Evolutionary conservation across 2,888 invertebrate genomes (phyloP).

Genomic region (Sipha maydis): DNA sequence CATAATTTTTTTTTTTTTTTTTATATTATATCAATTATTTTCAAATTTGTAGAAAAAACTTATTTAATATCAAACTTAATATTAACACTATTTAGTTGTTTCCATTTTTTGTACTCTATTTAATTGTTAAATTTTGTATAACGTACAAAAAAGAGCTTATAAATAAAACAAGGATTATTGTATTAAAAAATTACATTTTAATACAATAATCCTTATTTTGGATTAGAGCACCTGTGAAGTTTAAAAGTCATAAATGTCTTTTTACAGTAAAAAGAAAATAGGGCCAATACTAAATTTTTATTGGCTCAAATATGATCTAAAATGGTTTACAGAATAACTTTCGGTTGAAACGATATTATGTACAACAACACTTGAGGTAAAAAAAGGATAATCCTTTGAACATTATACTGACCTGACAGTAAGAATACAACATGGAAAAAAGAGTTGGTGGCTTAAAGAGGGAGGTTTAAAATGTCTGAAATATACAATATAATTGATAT

Average conservation of each 20-base stretch:
- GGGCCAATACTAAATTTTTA: background rate
- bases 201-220: no score
- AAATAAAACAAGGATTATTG: no score
- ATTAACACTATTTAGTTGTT: background rate
- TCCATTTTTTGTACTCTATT: background rate
- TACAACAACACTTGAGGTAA: background rate
- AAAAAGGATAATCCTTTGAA: conserved; percentile 14
- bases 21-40: background rate
- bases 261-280: background rate
- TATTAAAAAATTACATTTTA: no score
- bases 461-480: conserved; percentile 12
- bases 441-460: background rate
- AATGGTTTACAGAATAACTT: conserved; percentile 12
- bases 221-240: no score
- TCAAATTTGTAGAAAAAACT: background rate
- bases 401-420: background rate
- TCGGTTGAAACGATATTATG: conserved; percentile 17
- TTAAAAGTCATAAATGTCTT: background rate
- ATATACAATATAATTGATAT: background rate
- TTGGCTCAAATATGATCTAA: background rate
- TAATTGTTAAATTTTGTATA: background rate
- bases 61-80: background rate
- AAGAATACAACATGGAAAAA: background rate
- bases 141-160: no score
- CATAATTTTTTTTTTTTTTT: background rate